Conservation (phyloP, 2,113 vertebrate genomes). For the Boulengeromyrus knoepffleri region DNA sequence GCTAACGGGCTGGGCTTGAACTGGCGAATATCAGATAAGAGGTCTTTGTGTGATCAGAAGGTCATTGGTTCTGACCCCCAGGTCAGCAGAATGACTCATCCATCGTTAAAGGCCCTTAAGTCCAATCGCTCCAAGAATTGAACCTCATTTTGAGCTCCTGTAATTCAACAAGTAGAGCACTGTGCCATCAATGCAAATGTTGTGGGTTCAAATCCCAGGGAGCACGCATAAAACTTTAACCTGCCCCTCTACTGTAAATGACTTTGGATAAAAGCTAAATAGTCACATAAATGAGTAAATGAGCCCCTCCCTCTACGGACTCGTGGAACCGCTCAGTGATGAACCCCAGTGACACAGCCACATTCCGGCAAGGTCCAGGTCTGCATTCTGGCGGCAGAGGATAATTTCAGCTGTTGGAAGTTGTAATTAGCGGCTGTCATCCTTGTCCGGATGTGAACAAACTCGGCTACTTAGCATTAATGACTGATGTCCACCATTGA, state of each 20-base stretch:
- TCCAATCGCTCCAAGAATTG: background rate
- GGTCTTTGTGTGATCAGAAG: background rate
- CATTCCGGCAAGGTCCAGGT: slow-evolving; percentile 25
- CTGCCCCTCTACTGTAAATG: background rate
- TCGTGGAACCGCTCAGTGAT: background rate
- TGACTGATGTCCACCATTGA: slow-evolving; percentile 52
- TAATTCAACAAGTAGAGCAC: background rate
- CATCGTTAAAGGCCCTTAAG: background rate
- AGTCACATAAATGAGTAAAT: background rate
- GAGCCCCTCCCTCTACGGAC: background rate
- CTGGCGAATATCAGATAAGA: background rate
- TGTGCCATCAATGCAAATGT: background rate
- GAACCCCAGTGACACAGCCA: background rate
- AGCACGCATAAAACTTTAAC: background rate
- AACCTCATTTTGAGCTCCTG: background rate
- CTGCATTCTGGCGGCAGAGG: slow-evolving; percentile 47
- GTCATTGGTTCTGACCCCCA: background rate
- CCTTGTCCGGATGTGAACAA: slow-evolving; percentile 40
- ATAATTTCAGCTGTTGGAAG: slow-evolving; percentile 58
- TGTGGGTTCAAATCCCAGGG: background rate
- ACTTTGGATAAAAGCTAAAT: background rate
- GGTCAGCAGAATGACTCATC: background rate
- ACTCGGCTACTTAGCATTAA: slow-evolving; percentile 50
- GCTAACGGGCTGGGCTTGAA: background rate
- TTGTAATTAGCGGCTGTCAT: slow-evolving; percentile 55